Conservation (phyloP, 1,140 invertebrate species). For the Condylostylus longicornis region DNA sequence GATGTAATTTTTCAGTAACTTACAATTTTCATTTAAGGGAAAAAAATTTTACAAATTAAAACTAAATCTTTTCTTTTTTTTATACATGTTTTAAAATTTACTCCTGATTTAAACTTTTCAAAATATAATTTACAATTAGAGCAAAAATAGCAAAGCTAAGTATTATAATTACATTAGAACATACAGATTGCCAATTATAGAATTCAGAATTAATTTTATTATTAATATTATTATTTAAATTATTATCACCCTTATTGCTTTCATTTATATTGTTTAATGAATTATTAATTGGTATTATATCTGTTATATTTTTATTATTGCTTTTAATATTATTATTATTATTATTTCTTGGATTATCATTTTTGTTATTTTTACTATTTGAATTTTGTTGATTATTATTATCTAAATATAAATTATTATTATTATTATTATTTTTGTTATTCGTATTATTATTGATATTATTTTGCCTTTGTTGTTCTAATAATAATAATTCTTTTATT, state of each 20-base stretch:
- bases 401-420: background rate
- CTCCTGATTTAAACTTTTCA: constrained; percentile 32
- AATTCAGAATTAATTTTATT: constrained; percentile 19
- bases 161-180: constrained; percentile 28
- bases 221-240: constrained; percentile 9
- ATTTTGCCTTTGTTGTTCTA: constrained; percentile 7
- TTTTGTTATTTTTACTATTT: constrained; percentile 7
- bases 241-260: constrained; percentile 3
- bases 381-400: constrained; percentile 2
- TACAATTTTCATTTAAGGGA: too few relatives aligned
- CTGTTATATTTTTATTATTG: constrained; percentile 2
- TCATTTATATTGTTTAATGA: constrained; percentile 3
- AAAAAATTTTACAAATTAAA: too few relatives aligned
- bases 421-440: too few relatives aligned
- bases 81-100: constrained; percentile 15
- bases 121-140: constrained; percentile 31
- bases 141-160: constrained; percentile 32
- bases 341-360: constrained; percentile 10
- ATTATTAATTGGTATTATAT: constrained; percentile 6
- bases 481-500: constrained; percentile 20
- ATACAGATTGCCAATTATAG: constrained; percentile 29
- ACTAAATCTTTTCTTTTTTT: constrained; percentile 4
- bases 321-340: constrained; percentile 11
- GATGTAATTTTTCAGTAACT: too few relatives aligned
- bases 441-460: background rate